Conservation (phyloP, 2,113 vertebrate species). For the Aldabrachelys gigantea region DNA sequence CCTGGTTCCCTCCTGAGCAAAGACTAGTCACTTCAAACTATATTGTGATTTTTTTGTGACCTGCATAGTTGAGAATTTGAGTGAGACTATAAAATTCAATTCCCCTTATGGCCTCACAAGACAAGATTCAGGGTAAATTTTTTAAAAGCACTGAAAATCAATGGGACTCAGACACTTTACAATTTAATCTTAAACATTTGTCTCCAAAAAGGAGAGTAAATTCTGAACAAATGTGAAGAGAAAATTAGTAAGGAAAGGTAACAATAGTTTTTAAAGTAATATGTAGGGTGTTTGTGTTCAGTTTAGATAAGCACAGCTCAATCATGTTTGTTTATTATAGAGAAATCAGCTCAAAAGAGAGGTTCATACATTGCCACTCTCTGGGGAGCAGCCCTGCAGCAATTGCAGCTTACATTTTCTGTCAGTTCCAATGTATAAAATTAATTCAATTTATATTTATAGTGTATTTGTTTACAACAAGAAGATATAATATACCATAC, state of each 20-base stretch:
- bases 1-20: neutral
- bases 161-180: neutral
- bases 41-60: neutral
- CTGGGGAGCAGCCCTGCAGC: neutral
- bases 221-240: neutral
- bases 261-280: neutral
- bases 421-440: neutral
- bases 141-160: neutral
- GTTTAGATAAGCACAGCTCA: neutral
- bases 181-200: neutral
- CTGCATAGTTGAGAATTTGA: neutral
- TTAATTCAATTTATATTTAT: neutral
- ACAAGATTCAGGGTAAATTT: neutral
- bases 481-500: neutral
- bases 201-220: neutral
- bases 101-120: neutral
- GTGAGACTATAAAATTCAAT: neutral
- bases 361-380: neutral
- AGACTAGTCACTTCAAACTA: neutral
- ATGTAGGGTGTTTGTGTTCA: neutral
- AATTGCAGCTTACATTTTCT: neutral
- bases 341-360: neutral
- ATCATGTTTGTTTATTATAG: neutral
- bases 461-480: neutral
- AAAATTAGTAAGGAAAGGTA: neutral